Evolutionary conservation across 2,797 vertebrate species (phyloP).

Genomic region (Schizopygopsis malacanthus): DNA sequence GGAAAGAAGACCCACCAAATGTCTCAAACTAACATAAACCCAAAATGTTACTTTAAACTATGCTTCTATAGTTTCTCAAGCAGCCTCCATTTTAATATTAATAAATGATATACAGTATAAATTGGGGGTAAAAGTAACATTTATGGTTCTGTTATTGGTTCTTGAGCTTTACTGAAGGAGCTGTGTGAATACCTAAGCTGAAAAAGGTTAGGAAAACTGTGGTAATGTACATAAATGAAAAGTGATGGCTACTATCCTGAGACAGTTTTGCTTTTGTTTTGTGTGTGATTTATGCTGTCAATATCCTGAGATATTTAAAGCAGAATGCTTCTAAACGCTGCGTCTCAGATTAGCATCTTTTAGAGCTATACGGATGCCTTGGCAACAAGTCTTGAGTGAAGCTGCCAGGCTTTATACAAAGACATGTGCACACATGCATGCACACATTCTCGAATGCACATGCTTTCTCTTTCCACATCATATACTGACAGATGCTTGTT

Average conservation of each 20-base stretch:
- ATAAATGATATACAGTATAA: background rate
- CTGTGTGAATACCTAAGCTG: background rate
- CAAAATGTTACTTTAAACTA: background rate
- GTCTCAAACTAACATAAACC: background rate
- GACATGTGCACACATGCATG: constrained; percentile 24
- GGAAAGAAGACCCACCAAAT: background rate
- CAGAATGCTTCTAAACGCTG: constrained; percentile 66
- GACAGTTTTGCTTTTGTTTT: background rate
- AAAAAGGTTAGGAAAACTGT: background rate
- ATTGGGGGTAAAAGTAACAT: background rate
- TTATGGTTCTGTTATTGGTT: background rate
- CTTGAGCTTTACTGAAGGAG: background rate
- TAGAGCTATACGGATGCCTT: constrained; percentile 64
- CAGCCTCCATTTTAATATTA: background rate
- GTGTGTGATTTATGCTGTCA: constrained; percentile 64
- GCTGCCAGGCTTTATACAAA: constrained; percentile 43
- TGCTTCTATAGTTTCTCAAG: background rate
- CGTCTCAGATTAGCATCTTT: constrained; percentile 62
- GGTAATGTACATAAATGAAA: constrained; percentile 4
- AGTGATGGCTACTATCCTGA: background rate
- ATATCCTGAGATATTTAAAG: constrained; percentile 43
- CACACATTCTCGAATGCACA: constrained; percentile 22
- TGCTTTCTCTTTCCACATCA: constrained; percentile 32
- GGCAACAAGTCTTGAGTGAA: constrained; percentile 59
- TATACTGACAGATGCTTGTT: constrained; percentile 49